Base-by-base conservation (phyloP, 2,888 invertebrate genomes). In the Temnothorax rugatulus region DNA sequence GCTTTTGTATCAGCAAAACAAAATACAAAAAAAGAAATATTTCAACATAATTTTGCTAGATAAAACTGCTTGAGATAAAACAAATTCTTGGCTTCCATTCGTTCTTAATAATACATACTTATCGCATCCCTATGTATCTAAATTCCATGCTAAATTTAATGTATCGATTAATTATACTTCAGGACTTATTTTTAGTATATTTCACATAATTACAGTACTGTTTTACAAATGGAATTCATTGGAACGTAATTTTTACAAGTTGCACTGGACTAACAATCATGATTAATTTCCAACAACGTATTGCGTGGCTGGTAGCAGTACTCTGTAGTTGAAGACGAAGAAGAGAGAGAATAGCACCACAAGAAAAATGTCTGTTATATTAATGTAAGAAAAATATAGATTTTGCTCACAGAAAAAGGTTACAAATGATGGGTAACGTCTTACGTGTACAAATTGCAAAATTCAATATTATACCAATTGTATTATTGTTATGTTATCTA, bases 241-340 rank as follows among this genome's bases (percentile, higher is more conserved):
- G 34, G 59, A 71, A 79, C 38, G 25, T 38, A 8, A 57, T 4
- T 64, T 63, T 21, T 34, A 41, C 13, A 34, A n/a, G 2, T 18
- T 13, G 5, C 34, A 74, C 29, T 29, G 15, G 9, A 73, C 47
- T 18, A 69, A 41, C 11, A 47, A 9, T 52, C 13, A 8, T 11
- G 57, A 1, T 76, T n/a, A 38, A 57, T 25, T 34, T 47, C 25
- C 21, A 34, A 44, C 15, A 54, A 84, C 5, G 21, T 81, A 61
- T 38, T 89, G 83, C 4, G 92, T 90, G 18, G 90, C 83, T 74
- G 94, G 93, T 54, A 94, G 63, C 9, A 94, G 29, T 54, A 94
- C 75, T 57, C 90, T 93, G 86, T 88, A 94, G 82, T 94, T 94
- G 83, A 94, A 94, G 38, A 92, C 44, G 47, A 94, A 93, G 54